Evolutionary conservation across 2,113 vertebrate species (phyloP), one percentile per base, ranked within the genome.

Genomic region (Orycteropus afer): DNA sequence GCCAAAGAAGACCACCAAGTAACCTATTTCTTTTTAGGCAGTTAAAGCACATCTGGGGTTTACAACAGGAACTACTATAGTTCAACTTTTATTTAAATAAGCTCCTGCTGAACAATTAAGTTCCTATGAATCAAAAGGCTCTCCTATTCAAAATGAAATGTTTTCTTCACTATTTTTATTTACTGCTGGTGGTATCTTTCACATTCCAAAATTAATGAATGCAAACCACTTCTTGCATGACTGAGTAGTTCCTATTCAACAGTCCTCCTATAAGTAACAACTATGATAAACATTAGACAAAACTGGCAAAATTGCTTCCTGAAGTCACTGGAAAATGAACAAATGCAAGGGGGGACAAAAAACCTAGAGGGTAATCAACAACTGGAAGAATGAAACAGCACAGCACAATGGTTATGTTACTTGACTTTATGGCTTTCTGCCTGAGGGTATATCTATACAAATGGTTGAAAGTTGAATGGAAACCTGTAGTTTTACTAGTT

Each of bases 131-230:
- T 40, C 86, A 25, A 88, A 84, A 89, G 7, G 13, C 47, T 94
- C 40, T 92, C 53, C 34, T 78, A 15, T 95, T 95, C 55, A 94
- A 95, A 40, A 86, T 83, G n/a, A 90, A 86, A 90, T 47, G 25
- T 57, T 89, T 94, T 78, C 11, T 22, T 15, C 14, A 65, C 32
- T 74, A 29, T 49, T 85, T 91, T 81, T 88, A 91, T 82, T 81
- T 85, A 77, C 2, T 73, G 25, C 29, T 92, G 6, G 67, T 94
- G 10, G 18, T 27, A 95, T 53, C 53, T n/a, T 84, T 32, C 55
- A 61, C 51, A 87, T 90, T 82, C 55, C 76, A 90, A 42, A 61
- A 84, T 57, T 86, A 81, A 90, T 53, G 29, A 45, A 1, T 63
- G 22, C 32, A 79, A 10, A 69, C 27, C 42, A 63, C 15, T 53